Evolutionary conservation across 2,113 vertebrate species (phyloP), one percentile per base, ranked within the genome.

Genomic region (Ascaphus truei): DNA sequence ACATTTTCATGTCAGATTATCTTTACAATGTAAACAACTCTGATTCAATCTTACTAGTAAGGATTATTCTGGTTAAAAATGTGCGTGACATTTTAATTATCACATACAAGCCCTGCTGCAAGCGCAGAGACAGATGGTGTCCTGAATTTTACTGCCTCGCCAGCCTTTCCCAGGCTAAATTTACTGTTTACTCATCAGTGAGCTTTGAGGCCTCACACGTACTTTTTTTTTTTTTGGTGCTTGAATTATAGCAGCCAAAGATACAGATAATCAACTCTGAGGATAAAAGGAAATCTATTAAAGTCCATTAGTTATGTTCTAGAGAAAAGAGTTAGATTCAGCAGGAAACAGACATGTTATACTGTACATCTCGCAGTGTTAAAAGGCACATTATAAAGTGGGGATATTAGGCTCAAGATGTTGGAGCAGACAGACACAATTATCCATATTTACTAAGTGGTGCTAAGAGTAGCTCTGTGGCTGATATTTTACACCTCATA

Each of bases 51-150:
- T 55, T 72, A 61, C 51, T 71, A 13, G 3, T 73, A 61, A 41
- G 79, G 76, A 82, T 81, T 79, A 84, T 79, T 76, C 76, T 73
- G 77, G 74, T 77, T 83, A 80, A 77, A 78, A 80, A 84, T 73
- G 66, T 50, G 77, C 68, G 75, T 85, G 84, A 87, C 77, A 84
- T 85, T 85, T 83, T 84, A 84, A 87, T 87, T 83, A 85, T 77
- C 76, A 68, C 84, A 74, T 84, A 79, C 75, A 87, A 86, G 86
- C 68, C 77, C 78, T 87, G 80, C 83, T 80, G 82, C 68, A 79
- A 87, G 83, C 77, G 80, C 77, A 61, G 78, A 72, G 83, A 85
- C 84, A 86, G 83, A 86, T 83, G 81, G 80, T 82, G 82, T 82
- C 80, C 80, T 84, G 77, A 77, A 84, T 86, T 86, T 81, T 80